A percentile compares a stretch with the other conserved stretches of the same genome.
Evolutionary conservation across 2,113 vertebrate genomes (phyloP).

Genomic region (Rhinolophus ferrumequinum): DNA sequence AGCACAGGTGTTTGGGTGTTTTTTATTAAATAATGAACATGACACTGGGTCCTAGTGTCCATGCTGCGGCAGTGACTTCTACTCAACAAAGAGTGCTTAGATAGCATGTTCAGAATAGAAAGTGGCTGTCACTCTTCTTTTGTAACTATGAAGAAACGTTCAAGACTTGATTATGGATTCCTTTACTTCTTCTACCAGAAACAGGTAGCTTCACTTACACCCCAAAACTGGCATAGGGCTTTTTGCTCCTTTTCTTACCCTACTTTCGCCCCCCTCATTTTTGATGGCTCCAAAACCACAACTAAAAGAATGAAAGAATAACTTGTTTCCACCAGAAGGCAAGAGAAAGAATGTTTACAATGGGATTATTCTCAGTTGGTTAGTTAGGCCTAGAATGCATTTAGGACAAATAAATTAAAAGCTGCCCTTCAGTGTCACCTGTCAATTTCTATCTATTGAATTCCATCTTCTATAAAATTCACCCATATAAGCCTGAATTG

Average conservation of each 20-base stretch:
- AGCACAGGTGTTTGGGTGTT: conserved; percentile 2
- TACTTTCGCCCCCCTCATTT: background rate
- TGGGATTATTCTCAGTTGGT: background rate
- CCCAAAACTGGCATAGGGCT: background rate
- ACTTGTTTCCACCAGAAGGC: background rate
- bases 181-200: too few relatives aligned
- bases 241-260: too few relatives aligned
- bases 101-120: background rate
- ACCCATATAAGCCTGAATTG: background rate
- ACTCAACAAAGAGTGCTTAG: background rate
- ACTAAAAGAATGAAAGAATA: background rate
- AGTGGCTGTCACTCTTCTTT: background rate
- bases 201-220: background rate
- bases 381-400: background rate
- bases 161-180: background rate
- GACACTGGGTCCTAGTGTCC: background rate
- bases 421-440: background rate
- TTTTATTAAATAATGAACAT: background rate
- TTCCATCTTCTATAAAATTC: background rate
- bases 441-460: background rate
- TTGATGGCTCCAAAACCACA: background rate
- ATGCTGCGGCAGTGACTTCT: background rate
- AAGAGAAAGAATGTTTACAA: background rate
- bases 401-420: background rate
- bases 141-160: background rate